phyloP scores from a whole-genome alignment of 2,797 vertebrate genomes.

The Rhodeus uyekii region DNA sequence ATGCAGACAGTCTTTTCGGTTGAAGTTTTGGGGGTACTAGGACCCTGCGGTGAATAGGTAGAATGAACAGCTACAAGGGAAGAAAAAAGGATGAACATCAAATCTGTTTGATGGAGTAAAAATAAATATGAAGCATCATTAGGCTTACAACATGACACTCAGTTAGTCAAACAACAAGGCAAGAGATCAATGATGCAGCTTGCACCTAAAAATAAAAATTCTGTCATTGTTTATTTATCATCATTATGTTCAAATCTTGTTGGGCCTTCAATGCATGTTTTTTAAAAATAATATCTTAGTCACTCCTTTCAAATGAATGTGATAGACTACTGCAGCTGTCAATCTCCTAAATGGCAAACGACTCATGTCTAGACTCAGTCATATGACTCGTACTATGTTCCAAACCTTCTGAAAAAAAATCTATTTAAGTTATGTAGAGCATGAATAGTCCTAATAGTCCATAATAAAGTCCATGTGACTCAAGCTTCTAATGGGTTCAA shows the following conservation, averaged over 20 bases:
- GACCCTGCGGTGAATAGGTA: constrained; percentile 3
- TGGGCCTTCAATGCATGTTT: not conserved
- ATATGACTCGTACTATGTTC: not conserved
- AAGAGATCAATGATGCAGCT: not conserved
- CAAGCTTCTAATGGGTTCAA: not conserved
- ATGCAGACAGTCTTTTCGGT: constrained; percentile 7
- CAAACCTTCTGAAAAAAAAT: not conserved
- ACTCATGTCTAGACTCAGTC: not conserved
- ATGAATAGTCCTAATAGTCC: no score
- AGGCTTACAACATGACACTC: not conserved
- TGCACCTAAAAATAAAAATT: not conserved
- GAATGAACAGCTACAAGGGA: constrained; percentile 9
- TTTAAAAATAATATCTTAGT: not conserved
- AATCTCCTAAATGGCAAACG: not conserved
- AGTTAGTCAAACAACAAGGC: not conserved
- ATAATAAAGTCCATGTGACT: not conserved
- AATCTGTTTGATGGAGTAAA: not conserved
- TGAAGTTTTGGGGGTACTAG: constrained; percentile 13
- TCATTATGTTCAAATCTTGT: not conserved
- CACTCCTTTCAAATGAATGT: not conserved
- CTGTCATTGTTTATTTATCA: not conserved
- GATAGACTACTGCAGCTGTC: not conserved
- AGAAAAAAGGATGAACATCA: constrained; percentile 2
- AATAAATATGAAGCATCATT: not conserved
- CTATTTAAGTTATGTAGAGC: not conserved